Percentiles rank a stretch among this genome's conserved stretches.
Conservation (phyloP, 2,113 vertebrate species). For the Chrysemys picta region DNA sequence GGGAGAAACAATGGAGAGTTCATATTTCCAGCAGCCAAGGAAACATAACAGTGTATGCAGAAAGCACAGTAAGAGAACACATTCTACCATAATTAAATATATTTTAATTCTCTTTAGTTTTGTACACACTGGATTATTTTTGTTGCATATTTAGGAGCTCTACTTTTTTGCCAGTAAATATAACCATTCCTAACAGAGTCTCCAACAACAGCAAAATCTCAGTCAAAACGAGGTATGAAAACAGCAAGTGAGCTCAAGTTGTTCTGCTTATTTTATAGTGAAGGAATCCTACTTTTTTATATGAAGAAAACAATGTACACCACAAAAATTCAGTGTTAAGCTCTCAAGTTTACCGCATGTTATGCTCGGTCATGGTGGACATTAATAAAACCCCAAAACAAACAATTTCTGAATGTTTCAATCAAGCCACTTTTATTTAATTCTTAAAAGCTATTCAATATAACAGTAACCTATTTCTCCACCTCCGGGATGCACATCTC, state of each 20-base stretch:
- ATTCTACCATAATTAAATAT: background rate
- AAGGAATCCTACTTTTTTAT: background rate
- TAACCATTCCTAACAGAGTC: background rate
- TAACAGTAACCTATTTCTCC: background rate
- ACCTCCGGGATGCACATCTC: background rate
- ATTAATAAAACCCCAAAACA: background rate
- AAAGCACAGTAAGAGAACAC: background rate
- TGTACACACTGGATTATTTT: background rate
- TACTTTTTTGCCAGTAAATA: background rate
- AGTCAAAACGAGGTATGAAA: background rate
- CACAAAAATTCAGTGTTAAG: background rate
- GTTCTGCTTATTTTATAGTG: background rate
- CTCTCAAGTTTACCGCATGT: background rate
- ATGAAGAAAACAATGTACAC: background rate
- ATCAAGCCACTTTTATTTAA: background rate
- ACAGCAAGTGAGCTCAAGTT: background rate
- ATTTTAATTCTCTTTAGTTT: background rate
- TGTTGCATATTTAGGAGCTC: background rate
- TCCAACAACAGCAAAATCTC: background rate
- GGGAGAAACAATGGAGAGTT: constrained; percentile 1
- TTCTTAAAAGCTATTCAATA: background rate
- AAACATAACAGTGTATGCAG: background rate
- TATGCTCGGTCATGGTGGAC: background rate
- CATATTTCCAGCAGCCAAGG: background rate
- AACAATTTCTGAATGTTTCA: background rate